Base-by-base conservation (phyloP, 2,797 vertebrate genomes). In the Thalassophryne amazonica region DNA sequence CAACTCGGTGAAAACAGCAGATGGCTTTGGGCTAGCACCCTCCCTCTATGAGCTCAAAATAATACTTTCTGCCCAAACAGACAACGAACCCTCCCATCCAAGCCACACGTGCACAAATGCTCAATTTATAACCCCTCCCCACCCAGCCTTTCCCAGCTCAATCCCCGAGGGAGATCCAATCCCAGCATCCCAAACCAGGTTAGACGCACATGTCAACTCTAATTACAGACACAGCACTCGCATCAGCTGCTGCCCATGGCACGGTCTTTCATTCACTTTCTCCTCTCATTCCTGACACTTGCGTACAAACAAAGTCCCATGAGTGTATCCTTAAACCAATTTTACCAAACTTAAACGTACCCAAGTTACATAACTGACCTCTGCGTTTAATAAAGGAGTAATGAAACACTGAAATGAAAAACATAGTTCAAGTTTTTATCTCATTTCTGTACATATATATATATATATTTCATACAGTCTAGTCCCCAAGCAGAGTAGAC, bases 201-300 rank as follows among this genome's bases (percentile, higher is more conserved):
- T 91, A 91, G 81, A 75, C 48, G 65, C 84, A 85, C 81, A 87
- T 90, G 86, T 89, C 91, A 88, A 69, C 77, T 81, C 64, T 84
- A 84, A 90, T 91, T 90, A 90, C 75, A 50, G 70, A 72, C 78
- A 61, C 67, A 68, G 60, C 30, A 59, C 68, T 81, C 76, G 83
- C 67, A 80, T 87, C 73, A 84, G 76, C 76, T 81, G 77, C 63
- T 73, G 78, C 76, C 69, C 75, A 53, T 25, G 59, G 73, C 53
- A 16, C 50, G 33, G 41, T 66, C 58, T 78, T 76, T 73, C 65
- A 55, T 60, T 67, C 55, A n/a, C n/a, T n/a, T n/a, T n/a, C 20
- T 17, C 28, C 9, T 17, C 17, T 35, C 47, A 17, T 33, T 28
- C 20, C 7, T 19, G 13, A 25, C 39, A 40, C 50, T 36, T 15